phyloP scores from a whole-genome alignment of 2,113 vertebrate genomes.

The Syngnathus scovelli region DNA sequence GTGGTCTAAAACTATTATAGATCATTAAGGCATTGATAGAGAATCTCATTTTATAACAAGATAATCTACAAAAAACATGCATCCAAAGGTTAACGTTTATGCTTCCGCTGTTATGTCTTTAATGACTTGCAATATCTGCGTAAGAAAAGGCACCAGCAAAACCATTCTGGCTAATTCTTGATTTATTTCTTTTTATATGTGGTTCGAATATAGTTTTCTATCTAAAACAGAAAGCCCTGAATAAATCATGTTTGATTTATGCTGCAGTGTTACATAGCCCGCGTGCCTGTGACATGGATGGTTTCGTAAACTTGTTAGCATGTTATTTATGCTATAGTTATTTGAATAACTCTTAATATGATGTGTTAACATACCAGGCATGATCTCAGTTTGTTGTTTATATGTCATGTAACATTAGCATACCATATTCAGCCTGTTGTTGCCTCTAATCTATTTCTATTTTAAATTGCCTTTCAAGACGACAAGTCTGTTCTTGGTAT shows the following conservation, averaged over 20 bases:
- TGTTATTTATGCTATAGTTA: no score
- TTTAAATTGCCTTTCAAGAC: no score
- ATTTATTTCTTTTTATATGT: background rate
- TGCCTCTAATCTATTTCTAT: no score
- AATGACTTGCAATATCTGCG: background rate
- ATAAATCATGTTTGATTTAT: conserved; percentile 10
- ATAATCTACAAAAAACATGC: background rate
- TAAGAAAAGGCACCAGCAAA: background rate
- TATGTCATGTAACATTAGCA: no score
- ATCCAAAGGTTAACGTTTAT: background rate
- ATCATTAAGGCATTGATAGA: background rate
- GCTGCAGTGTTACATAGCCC: conserved; percentile 6
- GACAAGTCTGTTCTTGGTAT: no score
- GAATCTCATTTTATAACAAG: background rate
- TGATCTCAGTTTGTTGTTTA: no score
- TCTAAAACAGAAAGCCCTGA: background rate
- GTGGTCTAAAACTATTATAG: no score
- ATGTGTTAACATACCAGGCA: no score
- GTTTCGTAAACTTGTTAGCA: no score
- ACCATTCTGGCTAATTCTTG: background rate
- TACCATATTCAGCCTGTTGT: no score
- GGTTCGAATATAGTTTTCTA: background rate
- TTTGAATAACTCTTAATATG: no score
- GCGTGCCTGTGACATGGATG: background rate
- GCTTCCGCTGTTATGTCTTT: background rate